These are phyloP conservation scores for Cyphomyrus plagiostoma DNA, from an alignment of 2,113 vertebrate species.

Conservation along the genomic window DNA sequence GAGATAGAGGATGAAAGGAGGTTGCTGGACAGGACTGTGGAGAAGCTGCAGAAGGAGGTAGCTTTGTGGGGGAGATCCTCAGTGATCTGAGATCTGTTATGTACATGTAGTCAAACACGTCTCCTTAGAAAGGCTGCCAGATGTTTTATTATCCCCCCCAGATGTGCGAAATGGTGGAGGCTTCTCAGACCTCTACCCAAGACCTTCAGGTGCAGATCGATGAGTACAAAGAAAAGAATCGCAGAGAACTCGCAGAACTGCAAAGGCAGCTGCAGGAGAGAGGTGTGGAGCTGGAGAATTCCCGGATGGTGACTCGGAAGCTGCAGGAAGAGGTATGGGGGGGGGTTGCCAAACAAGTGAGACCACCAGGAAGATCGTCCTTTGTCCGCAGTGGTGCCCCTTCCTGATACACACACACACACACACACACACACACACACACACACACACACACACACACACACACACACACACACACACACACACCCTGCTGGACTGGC, in stretches of 20 bases:
- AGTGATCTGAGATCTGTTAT: not conserved
- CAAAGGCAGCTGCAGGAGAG: conserved; percentile 81
- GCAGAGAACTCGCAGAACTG: conserved; percentile 71
- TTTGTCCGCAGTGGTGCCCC: conserved; percentile 30
- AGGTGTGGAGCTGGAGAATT: conserved; percentile 75
- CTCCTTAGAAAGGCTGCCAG: not conserved
- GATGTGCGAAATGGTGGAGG: conserved; percentile 71
- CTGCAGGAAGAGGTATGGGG: conserved; percentile 80
- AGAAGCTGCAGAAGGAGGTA: conserved; percentile 88
- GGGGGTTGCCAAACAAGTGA: conserved; percentile 28
- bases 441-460: conserved; percentile 17
- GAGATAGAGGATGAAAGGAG: conserved; percentile 76
- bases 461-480: conserved; percentile 11
- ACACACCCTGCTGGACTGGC: conserved; percentile 27
- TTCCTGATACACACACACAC: conserved; percentile 19
- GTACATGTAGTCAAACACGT: not conserved
- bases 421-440: conserved; percentile 24
- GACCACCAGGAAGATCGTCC: conserved; percentile 16
- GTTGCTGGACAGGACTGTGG: conserved; percentile 72
- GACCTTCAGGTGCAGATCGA: conserved; percentile 89
- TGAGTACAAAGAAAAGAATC: conserved; percentile 86
- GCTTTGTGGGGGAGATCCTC: conserved; percentile 14
- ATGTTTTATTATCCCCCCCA: conserved; percentile 37
- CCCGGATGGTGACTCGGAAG: conserved; percentile 53
- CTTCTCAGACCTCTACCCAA: conserved; percentile 63